Conservation (phyloP, 2,113 vertebrate genomes). For the Pelvicachromis taeniatus region DNA sequence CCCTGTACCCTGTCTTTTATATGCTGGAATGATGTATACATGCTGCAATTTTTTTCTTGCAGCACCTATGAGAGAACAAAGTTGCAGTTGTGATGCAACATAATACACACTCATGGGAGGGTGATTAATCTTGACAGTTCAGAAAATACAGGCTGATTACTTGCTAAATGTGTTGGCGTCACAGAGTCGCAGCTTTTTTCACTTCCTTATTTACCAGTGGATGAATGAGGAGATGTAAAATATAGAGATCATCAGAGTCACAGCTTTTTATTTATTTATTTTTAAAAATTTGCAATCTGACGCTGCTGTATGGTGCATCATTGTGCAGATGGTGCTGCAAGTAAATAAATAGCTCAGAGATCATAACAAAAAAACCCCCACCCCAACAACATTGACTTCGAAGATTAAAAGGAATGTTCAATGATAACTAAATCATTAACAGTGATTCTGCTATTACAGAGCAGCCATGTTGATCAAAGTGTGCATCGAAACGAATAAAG, state of each 20-base stretch:
- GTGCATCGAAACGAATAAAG: background rate
- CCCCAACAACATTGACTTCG: background rate
- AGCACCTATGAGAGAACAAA: background rate
- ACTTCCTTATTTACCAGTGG: background rate
- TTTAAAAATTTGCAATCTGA: background rate
- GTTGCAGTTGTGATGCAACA: background rate
- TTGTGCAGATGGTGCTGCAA: background rate
- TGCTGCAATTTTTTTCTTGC: background rate
- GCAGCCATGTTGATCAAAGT: background rate
- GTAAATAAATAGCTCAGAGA: background rate
- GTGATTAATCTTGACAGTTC: background rate
- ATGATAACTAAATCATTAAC: background rate
- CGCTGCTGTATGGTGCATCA: background rate
- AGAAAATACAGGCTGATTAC: background rate
- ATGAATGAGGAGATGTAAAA: background rate
- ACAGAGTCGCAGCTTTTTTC: background rate
- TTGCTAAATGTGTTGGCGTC: background rate
- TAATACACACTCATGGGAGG: background rate
- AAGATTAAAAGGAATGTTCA: background rate
- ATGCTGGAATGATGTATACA: background rate
- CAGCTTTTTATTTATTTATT: background rate
- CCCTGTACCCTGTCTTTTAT: background rate
- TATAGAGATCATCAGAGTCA: background rate
- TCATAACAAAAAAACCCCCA: background rate
- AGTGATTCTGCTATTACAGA: background rate